Conservation (phyloP, 2,797 vertebrate species). For the Gambelia wislizenii region DNA sequence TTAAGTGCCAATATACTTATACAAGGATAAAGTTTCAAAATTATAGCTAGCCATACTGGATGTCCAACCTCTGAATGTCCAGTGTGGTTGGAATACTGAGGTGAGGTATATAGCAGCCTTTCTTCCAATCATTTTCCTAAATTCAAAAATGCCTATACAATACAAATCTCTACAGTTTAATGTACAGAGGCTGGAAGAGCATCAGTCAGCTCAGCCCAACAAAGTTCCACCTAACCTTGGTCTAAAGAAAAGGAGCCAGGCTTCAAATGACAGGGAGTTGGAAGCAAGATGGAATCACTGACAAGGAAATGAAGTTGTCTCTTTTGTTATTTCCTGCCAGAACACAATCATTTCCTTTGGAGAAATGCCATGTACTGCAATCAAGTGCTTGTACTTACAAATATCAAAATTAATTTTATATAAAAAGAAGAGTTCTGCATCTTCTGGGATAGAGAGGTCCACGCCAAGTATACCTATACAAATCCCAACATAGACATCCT, state of each 20-base stretch:
- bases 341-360: conserved; percentile 65
- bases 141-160: not conserved
- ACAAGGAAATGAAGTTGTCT: conserved; percentile 57
- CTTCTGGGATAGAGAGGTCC: conserved; percentile 66
- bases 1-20: not conserved
- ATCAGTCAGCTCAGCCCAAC: not conserved
- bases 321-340: conserved; percentile 74
- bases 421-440: conserved; percentile 73
- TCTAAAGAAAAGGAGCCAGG: not conserved
- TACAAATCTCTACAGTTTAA: not conserved
- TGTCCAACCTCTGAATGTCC: not conserved
- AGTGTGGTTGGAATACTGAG: not conserved
- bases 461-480: conserved; percentile 74
- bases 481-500: conserved; percentile 80
- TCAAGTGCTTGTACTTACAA: conserved; percentile 73
- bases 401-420: conserved; percentile 68
- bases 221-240: not conserved
- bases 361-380: conserved; percentile 71
- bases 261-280: not conserved
- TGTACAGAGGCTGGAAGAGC: not conserved
- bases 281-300: conserved; percentile 41
- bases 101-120: not conserved
- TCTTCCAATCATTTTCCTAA: not conserved
- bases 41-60: not conserved
- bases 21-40: not conserved